Evolutionary conservation across 92 coral and sea anemone species (phyloP).

Genomic region (Nematostella vectensis): DNA sequence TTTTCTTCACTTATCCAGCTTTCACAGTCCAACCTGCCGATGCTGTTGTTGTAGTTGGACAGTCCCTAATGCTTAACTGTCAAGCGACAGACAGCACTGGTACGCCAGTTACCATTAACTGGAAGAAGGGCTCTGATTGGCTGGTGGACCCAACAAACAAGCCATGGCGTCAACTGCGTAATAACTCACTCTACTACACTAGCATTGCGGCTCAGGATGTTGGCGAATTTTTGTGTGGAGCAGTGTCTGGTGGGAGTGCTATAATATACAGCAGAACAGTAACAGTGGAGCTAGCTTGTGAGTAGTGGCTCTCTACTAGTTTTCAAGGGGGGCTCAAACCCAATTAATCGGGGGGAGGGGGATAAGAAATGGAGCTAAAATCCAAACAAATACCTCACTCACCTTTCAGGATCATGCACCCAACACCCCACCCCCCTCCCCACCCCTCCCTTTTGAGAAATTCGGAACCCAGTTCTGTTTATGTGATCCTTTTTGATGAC

Average conservation of each 20-base stretch:
- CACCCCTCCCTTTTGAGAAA: too few species aligned
- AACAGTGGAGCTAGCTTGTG: conserved; percentile 79
- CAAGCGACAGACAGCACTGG: conserved; percentile 55
- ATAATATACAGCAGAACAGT: conserved; percentile 61
- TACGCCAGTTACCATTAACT: conserved; percentile 41
- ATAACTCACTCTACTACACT: conserved; percentile 68
- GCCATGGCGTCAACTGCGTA: conserved; percentile 49
- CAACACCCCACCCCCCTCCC: too few species aligned
- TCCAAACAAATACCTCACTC: too few species aligned
- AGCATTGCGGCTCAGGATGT: conserved; percentile 53
- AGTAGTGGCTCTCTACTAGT: too few species aligned
- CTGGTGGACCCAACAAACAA: conserved; percentile 35
- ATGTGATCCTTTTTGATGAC: too few species aligned
- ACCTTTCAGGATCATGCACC: too few species aligned
- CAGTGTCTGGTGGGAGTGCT: conserved; percentile 21
- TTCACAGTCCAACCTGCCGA: conserved; percentile 74
- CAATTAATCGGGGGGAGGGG: too few species aligned
- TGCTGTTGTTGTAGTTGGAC: conserved; percentile 62
- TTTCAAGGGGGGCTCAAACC: too few species aligned
- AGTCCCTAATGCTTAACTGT: conserved; percentile 70
- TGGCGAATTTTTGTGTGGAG: conserved; percentile 60
- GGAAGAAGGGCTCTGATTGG: conserved; percentile 66
- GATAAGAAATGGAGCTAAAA: too few species aligned
- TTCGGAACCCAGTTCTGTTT: too few species aligned
- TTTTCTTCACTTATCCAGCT: too few species aligned